Evolutionary conservation across 1,140 invertebrate species (phyloP), one percentile per base, ranked within the genome.

Genomic region (Aphaenogaster rudis): DNA sequence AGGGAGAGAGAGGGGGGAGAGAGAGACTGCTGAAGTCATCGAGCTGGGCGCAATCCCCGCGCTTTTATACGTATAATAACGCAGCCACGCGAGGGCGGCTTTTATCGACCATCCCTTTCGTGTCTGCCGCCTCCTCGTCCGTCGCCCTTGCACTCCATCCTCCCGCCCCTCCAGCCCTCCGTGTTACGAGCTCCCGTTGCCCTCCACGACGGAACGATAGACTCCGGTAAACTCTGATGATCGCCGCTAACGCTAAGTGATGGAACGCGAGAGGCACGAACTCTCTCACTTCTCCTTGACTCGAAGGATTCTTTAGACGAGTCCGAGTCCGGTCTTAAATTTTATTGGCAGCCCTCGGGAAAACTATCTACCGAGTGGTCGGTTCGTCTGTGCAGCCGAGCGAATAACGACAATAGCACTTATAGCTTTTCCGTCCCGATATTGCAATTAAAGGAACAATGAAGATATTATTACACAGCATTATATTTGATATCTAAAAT

Each of bases 51-150:
- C 88, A 88, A 91, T 91, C 79, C 87, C 80, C 66, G 87, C 45
- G 86, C 77, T 87, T 91, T 91, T 90, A 87, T 91, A 91, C 89
- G 87, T 91, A 28, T 28, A 91, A 91, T 91, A 91, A 91, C 87
- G 89, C 79, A 88, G 84, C 90, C 89, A 91, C 79, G 87, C 89
- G 90, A 88, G 90, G 84, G 79, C 45, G 81, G 89, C 84, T 87
- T 91, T 91, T 91, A 91, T 91, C 90, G 90, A 91, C 87, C 89
- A 91, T 54, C 89, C 84, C 90, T 88, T 88, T 59, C 89, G 86
- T 50, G 80, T 88, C 72, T 86, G 59, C 86, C 79, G n/a, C 39
- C 36, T 86, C 71, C 66, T 87, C 79, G 88, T 76, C 76, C 81
- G 57, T 76, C 86, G 61, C 66, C 64, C 76, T 69, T 80, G 67